Conservation (phyloP, 1,140 invertebrate species). For the Conus ventricosus region DNA sequence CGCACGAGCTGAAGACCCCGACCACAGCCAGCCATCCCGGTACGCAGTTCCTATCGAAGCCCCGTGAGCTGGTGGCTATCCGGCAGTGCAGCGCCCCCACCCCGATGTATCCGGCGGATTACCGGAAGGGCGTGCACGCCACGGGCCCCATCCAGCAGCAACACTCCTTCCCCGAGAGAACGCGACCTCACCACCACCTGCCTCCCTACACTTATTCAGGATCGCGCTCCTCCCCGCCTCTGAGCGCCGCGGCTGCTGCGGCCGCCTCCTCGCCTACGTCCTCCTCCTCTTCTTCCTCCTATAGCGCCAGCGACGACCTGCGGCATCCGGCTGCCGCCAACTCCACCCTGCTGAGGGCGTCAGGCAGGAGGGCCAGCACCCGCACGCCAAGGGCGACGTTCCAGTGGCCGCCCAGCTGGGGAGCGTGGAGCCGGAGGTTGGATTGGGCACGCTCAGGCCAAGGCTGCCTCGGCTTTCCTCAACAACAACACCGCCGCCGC, state of each 20-base stretch:
- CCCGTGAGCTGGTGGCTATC: slow-evolving; percentile 3
- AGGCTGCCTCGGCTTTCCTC: slow-evolving; percentile 23
- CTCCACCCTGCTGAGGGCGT: neutral
- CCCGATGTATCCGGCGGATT: neutral
- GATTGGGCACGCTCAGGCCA: neutral
- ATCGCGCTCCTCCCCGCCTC: neutral
- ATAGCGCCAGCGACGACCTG: slow-evolving; percentile 2
- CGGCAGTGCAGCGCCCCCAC: slow-evolving; percentile 36
- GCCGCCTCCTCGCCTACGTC: slow-evolving; percentile 3
- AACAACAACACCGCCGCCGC: slow-evolving; percentile 27
- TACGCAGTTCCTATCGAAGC: slow-evolving; percentile 4
- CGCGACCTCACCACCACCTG: slow-evolving; percentile 10
- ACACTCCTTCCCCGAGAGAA: slow-evolving; percentile 31
- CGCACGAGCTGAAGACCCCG: neutral
- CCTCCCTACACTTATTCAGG: slow-evolving; percentile 6
- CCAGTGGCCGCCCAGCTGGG: neutral
- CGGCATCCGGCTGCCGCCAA: slow-evolving; percentile 6
- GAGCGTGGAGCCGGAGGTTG: neutral
- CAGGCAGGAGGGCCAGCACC: neutral
- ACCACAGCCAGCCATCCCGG: neutral
- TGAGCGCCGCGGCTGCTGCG: neutral
- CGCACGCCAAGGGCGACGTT: neutral
- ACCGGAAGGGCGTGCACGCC: neutral
- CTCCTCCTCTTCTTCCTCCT: neutral
- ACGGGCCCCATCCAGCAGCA: slow-evolving; percentile 24